Evolutionary conservation across 2,888 invertebrate genomes (phyloP).

Genomic region (Athetis lepigone): DNA sequence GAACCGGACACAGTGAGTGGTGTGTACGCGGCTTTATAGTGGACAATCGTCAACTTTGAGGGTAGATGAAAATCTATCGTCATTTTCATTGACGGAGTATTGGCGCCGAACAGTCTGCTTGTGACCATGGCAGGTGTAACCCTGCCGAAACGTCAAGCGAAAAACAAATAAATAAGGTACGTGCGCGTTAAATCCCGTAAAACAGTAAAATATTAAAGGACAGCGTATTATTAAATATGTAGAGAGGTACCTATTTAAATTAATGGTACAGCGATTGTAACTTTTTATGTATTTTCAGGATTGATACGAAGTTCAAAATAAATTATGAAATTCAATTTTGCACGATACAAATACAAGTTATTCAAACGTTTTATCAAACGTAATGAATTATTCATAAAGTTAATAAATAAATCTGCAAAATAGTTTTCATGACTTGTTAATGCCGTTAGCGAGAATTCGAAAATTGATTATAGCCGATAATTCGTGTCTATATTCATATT

Average conservation of each 20-base stretch:
- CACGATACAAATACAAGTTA: slow-evolving; percentile 28
- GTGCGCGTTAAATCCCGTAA: too few relatives aligned
- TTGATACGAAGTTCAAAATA: slow-evolving; percentile 46
- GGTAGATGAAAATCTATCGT: too few relatives aligned
- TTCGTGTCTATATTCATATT: too few relatives aligned
- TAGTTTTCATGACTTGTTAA: not conserved
- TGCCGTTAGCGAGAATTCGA: slow-evolving; percentile 8
- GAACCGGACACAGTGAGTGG: too few relatives aligned
- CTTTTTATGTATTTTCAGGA: slow-evolving; percentile 30
- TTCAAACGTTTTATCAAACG: slow-evolving; percentile 18
- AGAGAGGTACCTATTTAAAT: slow-evolving; percentile 1
- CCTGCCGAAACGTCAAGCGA: too few relatives aligned
- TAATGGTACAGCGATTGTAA: slow-evolving; percentile 3
- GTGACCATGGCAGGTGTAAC: too few relatives aligned
- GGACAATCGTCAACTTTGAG: too few relatives aligned
- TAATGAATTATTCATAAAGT: slow-evolving; percentile 31
- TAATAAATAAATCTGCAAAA: slow-evolving; percentile 8
- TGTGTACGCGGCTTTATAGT: too few relatives aligned
- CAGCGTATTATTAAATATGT: slow-evolving; percentile 14
- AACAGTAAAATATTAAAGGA: too few relatives aligned
- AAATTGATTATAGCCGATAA: slow-evolving; percentile 21
- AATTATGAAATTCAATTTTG: slow-evolving; percentile 55
- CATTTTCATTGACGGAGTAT: too few relatives aligned
- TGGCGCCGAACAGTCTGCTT: too few relatives aligned
- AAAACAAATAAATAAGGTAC: too few relatives aligned